These are phyloP conservation scores for Drosophila pallidifrons DNA, from an alignment of 1,140 invertebrate genomes.

Conservation along the genomic window DNA sequence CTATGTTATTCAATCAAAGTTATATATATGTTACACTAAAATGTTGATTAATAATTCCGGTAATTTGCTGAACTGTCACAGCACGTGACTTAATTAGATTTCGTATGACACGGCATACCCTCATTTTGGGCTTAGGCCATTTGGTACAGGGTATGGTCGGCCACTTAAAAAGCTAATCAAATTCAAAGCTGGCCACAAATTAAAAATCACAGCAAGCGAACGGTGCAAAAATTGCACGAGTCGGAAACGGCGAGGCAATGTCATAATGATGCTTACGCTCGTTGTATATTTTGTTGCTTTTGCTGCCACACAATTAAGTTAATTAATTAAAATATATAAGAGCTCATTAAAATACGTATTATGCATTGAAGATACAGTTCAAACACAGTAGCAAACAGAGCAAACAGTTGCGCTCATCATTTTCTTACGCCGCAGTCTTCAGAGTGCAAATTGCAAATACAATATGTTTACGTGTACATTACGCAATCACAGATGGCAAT, in stretches of 20 bases:
- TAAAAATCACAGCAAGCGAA: conserved; percentile 48
- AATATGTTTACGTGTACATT: conserved; percentile 11
- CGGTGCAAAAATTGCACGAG: conserved; percentile 40
- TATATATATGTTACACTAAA: no score
- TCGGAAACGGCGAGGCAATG: conserved; percentile 62
- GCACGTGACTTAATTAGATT: neutral
- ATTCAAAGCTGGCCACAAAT: conserved; percentile 48
- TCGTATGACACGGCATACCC: neutral
- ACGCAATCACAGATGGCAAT: conserved; percentile 28
- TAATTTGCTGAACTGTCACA: no score
- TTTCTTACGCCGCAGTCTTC: conserved; percentile 26
- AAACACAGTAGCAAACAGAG: conserved; percentile 34
- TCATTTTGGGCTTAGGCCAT: neutral
- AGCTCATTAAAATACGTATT: conserved; percentile 65
- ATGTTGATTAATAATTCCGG: no score
- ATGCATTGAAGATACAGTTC: conserved; percentile 18
- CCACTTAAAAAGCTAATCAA: conserved; percentile 37
- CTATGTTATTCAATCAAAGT: no score
- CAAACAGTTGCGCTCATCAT: conserved; percentile 24
- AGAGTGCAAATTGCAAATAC: conserved; percentile 27
- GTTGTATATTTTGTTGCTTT: conserved; percentile 6
- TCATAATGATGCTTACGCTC: conserved; percentile 64
- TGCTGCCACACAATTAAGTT: conserved; percentile 60
- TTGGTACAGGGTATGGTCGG: conserved; percentile 12
- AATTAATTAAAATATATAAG: conserved; percentile 79